Percentiles rank a stretch among this genome's conserved stretches.
These are phyloP conservation scores for Pangasius macronema DNA, from an alignment of 2,797 vertebrate species.

Conservation along the genomic window DNA sequence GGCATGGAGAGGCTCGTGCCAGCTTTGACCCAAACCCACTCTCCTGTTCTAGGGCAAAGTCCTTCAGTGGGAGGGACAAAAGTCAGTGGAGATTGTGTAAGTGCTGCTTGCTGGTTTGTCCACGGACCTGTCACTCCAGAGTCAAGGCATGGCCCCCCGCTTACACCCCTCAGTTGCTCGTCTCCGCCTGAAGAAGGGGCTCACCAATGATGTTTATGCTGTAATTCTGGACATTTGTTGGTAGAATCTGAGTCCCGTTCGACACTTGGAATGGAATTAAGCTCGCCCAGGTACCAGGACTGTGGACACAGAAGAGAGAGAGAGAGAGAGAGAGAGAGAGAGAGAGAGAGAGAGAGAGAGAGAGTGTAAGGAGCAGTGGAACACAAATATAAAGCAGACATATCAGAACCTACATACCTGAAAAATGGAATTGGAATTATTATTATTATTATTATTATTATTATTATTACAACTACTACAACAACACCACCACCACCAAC, in stretches of 20 bases:
- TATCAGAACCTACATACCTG: not conserved
- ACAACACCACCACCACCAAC: not conserved
- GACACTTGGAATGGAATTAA: conserved; percentile 99
- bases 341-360: conserved; percentile 13
- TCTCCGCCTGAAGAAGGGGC: conserved; percentile 97
- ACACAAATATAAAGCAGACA: not conserved
- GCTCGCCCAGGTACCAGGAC: conserved; percentile 99
- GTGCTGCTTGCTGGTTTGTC: conserved; percentile 93
- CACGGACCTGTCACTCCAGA: conserved; percentile 72
- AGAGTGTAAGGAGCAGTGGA: conserved; percentile 1
- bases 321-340: conserved; percentile 27
- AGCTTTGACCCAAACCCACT: conserved; percentile 73
- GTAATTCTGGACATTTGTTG: conserved; percentile 99
- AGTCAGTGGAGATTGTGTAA: conserved; percentile 73
- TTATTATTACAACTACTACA: not conserved
- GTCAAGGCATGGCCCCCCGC: conserved; percentile 61
- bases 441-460: not conserved
- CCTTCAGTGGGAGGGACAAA: conserved; percentile 61
- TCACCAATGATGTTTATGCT: conserved; percentile 99
- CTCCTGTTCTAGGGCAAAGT: conserved; percentile 71
- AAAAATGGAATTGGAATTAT: not conserved
- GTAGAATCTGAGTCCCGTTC: conserved; percentile 99
- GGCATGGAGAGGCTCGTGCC: conserved; percentile 81
- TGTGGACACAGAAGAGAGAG: conserved; percentile 68
- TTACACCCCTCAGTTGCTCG: conserved; percentile 88